Evolutionary conservation across 2,113 vertebrate genomes (phyloP), one percentile per base, ranked within the genome.

Genomic region (Chamaea fasciata): DNA sequence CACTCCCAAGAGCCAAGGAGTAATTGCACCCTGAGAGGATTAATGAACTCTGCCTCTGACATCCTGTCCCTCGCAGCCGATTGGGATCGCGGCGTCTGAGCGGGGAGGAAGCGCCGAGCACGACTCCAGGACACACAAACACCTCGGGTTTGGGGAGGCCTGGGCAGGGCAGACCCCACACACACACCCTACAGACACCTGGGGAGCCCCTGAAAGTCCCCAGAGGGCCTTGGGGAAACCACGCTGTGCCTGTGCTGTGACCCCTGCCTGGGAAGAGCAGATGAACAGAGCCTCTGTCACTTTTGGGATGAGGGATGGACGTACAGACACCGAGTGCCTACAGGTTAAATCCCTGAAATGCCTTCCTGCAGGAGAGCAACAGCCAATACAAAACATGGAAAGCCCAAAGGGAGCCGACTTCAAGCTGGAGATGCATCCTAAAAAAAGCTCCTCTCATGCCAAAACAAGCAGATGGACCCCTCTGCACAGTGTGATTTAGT

Each of bases 1-100:
- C 95, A 63, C 94, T 97, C 95, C 96, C 94, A 94, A 96, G 93
- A 94, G 96, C 95, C 79, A 96, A 83, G 83, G 93, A 97, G 96
- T 98, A 97, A 98, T 98, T 97, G 97, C 83, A 88, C 97, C 94
- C 96, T 50, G 90, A 44, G 91, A 74, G 97, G 97, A 98, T 97
- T 97, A 98, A 98, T 76, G 94, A 97, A 93, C 96, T 94, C 50
- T 92, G 95, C 96, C 84, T 78, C 95, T 95, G 97, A 92, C 94
- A 92, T 85, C 83, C 82, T 26, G 49, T 69, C 76, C 95, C 96
- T 85, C 21, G 3, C 14, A 92, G 93, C 79, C 57, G 97, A 98
- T 98, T 96, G 94, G 93, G 89, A 98, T 98, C 97, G 1, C 70
- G 7, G 56, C 4, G 94, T 97, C 98, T 97, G 97, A 95, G 85